Conservation (phyloP, 2,113 vertebrate species). For the Ascaphus truei region DNA sequence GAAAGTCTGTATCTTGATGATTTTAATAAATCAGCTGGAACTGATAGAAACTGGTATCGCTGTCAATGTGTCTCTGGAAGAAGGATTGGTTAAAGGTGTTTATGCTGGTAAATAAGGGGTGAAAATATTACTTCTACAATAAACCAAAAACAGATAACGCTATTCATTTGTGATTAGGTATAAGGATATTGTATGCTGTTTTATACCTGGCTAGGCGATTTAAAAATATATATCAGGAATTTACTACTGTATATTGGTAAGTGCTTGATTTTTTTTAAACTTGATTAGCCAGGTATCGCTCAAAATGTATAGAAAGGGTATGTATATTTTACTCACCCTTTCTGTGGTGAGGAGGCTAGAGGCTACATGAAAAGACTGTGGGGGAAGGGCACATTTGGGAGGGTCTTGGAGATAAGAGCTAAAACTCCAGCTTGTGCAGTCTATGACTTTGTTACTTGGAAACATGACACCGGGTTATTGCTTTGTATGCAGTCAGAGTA, state of each 20-base stretch:
- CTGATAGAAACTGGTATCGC: slow-evolving; percentile 84
- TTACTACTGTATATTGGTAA: too few species aligned
- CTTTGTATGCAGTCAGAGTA: slow-evolving; percentile 30
- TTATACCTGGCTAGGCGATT: too few species aligned
- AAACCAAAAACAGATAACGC: too few species aligned
- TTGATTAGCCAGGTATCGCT: too few species aligned
- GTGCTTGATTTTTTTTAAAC: too few species aligned
- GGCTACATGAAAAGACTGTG: background rate
- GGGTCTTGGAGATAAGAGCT: slow-evolving; percentile 27
- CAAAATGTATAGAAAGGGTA: too few species aligned
- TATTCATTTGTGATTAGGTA: too few species aligned
- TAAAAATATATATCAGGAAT: too few species aligned
- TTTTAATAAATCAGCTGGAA: slow-evolving; percentile 98
- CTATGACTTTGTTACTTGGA: slow-evolving; percentile 8
- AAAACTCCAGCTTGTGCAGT: slow-evolving; percentile 8
- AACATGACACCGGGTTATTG: slow-evolving; percentile 27
- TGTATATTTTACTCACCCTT: too few species aligned
- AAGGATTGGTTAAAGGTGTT: background rate
- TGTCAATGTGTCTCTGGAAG: slow-evolving; percentile 50
- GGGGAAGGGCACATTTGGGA: background rate
- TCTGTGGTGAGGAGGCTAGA: background rate
- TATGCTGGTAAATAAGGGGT: background rate
- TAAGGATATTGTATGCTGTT: too few species aligned
- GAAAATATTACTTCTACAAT: too few species aligned
- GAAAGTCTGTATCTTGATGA: slow-evolving; percentile 89